Conservation (phyloP, 2,797 vertebrate species). For the Dendrocincla fuliginosa region DNA sequence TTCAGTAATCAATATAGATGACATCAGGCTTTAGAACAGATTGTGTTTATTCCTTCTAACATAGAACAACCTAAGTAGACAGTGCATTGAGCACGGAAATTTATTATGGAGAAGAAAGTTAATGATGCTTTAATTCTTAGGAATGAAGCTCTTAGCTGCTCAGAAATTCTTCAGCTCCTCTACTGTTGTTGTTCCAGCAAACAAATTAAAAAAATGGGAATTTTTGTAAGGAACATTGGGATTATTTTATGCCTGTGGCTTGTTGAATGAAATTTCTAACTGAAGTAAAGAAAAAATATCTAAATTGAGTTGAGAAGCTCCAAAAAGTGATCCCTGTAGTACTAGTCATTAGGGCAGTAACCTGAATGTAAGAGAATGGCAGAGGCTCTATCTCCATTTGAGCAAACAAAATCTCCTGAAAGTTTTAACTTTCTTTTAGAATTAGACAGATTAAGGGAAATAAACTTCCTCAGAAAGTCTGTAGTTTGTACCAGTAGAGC, state of each 20-base stretch:
- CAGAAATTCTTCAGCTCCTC: background rate
- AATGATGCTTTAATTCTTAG: background rate
- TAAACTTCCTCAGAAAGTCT: background rate
- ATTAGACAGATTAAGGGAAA: background rate
- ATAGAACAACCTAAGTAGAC: background rate
- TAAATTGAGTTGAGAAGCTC: background rate
- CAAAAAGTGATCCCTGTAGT: background rate
- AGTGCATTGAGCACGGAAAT: background rate
- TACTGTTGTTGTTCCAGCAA: background rate
- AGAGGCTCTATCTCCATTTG: background rate
- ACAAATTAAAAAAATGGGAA: background rate
- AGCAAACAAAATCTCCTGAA: background rate
- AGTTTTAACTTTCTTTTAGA: background rate
- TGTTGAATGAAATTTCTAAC: background rate
- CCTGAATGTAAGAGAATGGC: background rate
- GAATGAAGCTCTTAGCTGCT: background rate
- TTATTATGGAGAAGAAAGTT: background rate
- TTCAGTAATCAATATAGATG: background rate
- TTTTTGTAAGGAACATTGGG: background rate
- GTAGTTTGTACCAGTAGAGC: background rate
- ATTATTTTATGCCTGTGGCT: background rate
- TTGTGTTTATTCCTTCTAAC: background rate
- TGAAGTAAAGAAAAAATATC: background rate
- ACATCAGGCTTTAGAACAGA: background rate
- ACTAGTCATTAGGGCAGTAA: background rate